Evolutionary conservation across 2,113 vertebrate species (phyloP).

Genomic region (Ornithorhynchus anatinus): DNA sequence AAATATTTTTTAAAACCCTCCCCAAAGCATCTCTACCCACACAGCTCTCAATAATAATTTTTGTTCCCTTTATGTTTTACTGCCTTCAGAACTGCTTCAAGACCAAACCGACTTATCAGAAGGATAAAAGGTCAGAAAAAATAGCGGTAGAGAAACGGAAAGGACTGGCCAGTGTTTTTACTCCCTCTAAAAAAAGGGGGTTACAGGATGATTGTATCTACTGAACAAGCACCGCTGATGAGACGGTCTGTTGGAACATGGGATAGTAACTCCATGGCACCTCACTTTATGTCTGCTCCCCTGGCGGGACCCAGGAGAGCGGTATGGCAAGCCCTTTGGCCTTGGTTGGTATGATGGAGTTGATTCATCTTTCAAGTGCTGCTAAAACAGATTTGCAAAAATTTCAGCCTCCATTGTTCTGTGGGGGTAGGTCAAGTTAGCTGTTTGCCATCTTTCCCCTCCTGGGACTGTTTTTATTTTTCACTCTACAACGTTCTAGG

Average conservation of each 20-base stretch:
- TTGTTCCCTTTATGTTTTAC: neutral
- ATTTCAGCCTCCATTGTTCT: neutral
- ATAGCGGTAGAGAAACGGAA: slow-evolving; percentile 29
- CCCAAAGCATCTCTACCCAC: neutral
- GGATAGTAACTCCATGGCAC: rapidly evolving
- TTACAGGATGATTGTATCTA: slow-evolving; percentile 65
- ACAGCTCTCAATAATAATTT: slow-evolving; percentile 22
- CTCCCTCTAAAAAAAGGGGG: slow-evolving; percentile 40
- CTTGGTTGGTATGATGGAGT: rapidly evolving
- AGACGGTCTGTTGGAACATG: rapidly evolving
- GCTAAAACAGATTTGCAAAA: neutral
- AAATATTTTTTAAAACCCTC: slow-evolving; percentile 1
- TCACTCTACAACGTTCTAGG: neutral
- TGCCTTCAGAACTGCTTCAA: slow-evolving; percentile 31
- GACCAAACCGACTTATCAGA: slow-evolving; percentile 56
- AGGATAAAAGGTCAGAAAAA: slow-evolving; percentile 46
- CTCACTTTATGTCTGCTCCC: neutral
- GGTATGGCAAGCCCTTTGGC: neutral
- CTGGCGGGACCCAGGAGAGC: rapidly evolving
- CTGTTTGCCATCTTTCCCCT: rapidly evolving
- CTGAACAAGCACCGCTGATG: slow-evolving; percentile 54
- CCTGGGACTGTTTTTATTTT: neutral
- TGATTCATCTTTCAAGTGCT: neutral
- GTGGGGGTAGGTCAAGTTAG: neutral
- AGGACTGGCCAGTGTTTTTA: slow-evolving; percentile 48